Conservation (phyloP, 2,797 vertebrate genomes). For the Rhincodon typus region DNA sequence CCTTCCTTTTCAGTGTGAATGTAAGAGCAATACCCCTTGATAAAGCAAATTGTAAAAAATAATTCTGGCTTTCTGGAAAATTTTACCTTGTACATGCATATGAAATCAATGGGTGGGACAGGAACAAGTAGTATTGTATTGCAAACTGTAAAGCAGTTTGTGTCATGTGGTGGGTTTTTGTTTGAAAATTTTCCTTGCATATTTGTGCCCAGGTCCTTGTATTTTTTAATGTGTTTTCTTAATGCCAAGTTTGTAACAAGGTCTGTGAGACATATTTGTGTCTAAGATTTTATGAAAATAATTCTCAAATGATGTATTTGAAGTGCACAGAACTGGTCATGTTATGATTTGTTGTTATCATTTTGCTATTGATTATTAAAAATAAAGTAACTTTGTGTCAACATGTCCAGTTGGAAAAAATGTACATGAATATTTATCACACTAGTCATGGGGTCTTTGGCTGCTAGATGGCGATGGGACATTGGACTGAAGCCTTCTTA, state of each 20-base stretch:
- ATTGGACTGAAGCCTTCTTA: no score
- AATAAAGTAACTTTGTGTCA: neutral
- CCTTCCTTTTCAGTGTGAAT: neutral
- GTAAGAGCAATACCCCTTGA: neutral
- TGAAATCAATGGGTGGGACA: neutral
- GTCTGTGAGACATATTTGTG: neutral
- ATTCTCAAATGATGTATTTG: neutral
- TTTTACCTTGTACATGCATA: neutral
- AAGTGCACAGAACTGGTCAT: neutral
- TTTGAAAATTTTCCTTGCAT: neutral
- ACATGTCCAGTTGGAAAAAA: neutral
- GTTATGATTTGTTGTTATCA: neutral
- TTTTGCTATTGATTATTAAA: neutral
- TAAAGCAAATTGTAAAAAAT: neutral
- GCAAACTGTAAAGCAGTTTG: neutral
- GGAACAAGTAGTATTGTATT: neutral
- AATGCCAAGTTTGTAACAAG: neutral
- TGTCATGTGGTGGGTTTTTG: neutral
- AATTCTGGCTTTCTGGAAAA: neutral
- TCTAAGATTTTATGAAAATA: neutral
- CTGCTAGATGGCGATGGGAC: neutral
- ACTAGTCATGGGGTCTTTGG: no score
- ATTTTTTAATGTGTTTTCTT: neutral
- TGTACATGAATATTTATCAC: neutral
- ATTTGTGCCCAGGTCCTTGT: neutral